Evolutionary conservation across 2,113 vertebrate genomes (phyloP).

Genomic region (Platycercus adscitus): DNA sequence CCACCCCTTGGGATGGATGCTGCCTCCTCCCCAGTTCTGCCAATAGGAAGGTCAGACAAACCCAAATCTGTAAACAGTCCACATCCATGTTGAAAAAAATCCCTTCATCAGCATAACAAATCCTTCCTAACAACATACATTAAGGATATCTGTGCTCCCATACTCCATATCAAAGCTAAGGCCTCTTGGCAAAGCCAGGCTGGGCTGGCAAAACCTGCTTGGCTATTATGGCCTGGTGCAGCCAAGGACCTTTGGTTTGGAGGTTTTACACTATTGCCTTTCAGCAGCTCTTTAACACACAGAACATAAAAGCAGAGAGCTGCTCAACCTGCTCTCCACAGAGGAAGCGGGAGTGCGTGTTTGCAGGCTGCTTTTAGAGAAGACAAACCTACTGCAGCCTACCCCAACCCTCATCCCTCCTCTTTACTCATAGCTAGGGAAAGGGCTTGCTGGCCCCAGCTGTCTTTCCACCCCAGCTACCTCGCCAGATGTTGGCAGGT

Average conservation of each 20-base stretch:
- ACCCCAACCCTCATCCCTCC: not conserved
- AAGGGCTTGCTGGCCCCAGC: not conserved
- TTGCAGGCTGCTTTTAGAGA: not conserved
- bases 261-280: not conserved
- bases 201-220: not conserved
- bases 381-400: not conserved
- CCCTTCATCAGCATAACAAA: not conserved
- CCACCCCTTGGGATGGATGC: not conserved
- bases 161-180: not conserved
- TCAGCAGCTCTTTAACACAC: not conserved
- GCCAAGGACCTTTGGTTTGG: not conserved
- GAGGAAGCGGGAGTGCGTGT: not conserved
- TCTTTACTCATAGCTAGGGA: not conserved
- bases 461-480: not conserved
- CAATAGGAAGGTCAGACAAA: not conserved
- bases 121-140: not conserved
- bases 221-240: not conserved
- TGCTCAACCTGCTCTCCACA: not conserved
- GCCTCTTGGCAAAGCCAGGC: not conserved
- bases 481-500: not conserved
- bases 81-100: not conserved
- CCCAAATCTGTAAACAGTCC: not conserved
- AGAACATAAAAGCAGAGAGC: not conserved
- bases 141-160: not conserved
- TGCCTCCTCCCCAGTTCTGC: not conserved